Evolutionary conservation across 2,113 vertebrate species (phyloP).

Genomic region (Dasyurus viverrinus): DNA sequence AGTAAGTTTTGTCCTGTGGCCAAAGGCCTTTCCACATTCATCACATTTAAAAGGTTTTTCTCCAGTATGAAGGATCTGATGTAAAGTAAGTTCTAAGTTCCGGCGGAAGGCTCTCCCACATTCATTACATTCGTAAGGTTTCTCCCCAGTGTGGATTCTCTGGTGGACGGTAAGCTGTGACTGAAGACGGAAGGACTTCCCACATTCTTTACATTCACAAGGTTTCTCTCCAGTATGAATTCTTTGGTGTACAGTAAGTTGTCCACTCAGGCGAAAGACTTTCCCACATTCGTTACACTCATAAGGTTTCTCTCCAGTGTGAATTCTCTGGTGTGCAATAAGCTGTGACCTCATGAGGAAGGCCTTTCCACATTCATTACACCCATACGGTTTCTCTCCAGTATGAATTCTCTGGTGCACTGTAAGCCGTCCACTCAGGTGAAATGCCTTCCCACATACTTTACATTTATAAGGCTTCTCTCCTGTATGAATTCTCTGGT

Average conservation of each 20-base stretch:
- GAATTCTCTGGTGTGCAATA: neutral
- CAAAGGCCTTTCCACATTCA: neutral
- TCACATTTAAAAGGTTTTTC: neutral
- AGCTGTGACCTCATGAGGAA: neutral
- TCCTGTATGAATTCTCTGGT: neutral
- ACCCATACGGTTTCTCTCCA: neutral
- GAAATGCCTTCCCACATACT: neutral
- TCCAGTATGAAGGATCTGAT: neutral
- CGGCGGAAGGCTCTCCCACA: neutral
- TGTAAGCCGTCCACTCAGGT: neutral
- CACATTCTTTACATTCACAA: neutral
- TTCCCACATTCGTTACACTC: neutral
- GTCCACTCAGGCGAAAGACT: neutral
- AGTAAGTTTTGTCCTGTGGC: neutral
- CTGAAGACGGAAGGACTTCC: neutral
- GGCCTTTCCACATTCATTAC: neutral
- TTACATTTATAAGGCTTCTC: neutral
- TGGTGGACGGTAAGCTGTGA: neutral
- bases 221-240: neutral
- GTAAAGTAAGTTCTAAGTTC: neutral
- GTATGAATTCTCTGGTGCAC: conserved; percentile 1
- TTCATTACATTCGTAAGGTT: neutral
- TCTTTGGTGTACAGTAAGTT: neutral
- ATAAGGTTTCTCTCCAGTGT: neutral
- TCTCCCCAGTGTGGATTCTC: neutral